Evolutionary conservation across 1,140 invertebrate species (phyloP).

Genomic region (Sitodiplosis mosellana): DNA sequence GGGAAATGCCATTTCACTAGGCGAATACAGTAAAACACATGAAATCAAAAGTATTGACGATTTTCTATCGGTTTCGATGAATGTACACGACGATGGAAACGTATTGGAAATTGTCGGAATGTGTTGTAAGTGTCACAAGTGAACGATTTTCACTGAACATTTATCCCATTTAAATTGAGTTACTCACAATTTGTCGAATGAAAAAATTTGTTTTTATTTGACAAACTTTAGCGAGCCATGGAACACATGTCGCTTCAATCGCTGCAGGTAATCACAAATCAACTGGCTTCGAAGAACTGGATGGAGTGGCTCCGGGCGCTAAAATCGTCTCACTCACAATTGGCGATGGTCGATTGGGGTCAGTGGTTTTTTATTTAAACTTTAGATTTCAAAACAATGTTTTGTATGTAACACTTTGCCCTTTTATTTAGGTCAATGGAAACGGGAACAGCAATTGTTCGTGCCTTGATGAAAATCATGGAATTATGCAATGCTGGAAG

Average conservation of each 20-base stretch:
- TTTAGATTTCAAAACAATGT: too few species aligned
- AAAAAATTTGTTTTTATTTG: background rate
- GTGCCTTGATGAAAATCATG: constrained; percentile 80
- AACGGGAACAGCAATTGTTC: constrained; percentile 76
- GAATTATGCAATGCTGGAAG: constrained; percentile 36
- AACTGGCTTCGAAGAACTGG: constrained; percentile 59
- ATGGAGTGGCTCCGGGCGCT: constrained; percentile 91
- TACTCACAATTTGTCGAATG: too few species aligned
- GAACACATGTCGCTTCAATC: constrained; percentile 93
- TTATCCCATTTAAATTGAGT: background rate
- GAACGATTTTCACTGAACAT: too few species aligned
- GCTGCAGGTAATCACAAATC: constrained; percentile 75
- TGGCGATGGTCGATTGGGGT: constrained; percentile 62
- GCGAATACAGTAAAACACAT: constrained; percentile 68
- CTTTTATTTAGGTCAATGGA: constrained; percentile 86
- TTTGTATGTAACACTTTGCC: too few species aligned
- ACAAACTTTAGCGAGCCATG: constrained; percentile 61
- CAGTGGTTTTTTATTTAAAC: background rate
- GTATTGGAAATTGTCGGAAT: constrained; percentile 82
- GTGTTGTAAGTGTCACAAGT: constrained; percentile 58
- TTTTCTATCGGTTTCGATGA: constrained; percentile 77
- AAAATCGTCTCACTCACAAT: constrained; percentile 88
- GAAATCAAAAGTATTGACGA: constrained; percentile 69
- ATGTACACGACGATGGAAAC: constrained; percentile 85
- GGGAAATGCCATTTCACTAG: constrained; percentile 49